Evolutionary conservation across 2,113 vertebrate genomes (phyloP).

Genomic region (Cryptotis parvus): DNA sequence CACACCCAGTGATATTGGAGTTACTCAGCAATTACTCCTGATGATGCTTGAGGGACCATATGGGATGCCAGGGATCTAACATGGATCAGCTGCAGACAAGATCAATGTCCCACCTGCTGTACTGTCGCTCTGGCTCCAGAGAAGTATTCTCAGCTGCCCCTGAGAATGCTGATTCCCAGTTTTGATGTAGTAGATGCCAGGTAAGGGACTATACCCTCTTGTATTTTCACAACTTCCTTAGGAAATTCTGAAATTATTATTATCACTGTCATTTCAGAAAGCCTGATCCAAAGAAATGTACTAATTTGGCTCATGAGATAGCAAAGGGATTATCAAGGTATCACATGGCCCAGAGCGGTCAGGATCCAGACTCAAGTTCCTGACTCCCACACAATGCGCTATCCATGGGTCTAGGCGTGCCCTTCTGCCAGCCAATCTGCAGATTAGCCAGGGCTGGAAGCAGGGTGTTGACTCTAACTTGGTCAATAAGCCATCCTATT

Average conservation of each 20-base stretch:
- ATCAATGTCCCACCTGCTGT: too few relatives aligned
- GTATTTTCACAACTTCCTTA: background rate
- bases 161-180: background rate
- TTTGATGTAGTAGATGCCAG: background rate
- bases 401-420: accelerated
- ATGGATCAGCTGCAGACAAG: too few relatives aligned
- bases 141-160: background rate
- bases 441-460: background rate
- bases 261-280: background rate
- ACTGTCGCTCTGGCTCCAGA: too few relatives aligned
- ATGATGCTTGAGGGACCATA: too few relatives aligned
- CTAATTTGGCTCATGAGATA: background rate
- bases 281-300: background rate
- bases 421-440: background rate
- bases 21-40: too few relatives aligned
- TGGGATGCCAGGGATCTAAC: too few relatives aligned
- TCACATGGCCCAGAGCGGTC: background rate
- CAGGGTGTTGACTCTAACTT: accelerated
- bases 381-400: too few relatives aligned
- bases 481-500: background rate
- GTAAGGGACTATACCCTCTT: background rate
- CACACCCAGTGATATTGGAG: too few relatives aligned
- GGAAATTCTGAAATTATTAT: background rate
- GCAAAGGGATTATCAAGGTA: background rate
- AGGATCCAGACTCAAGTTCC: background rate